phyloP scores from a whole-genome alignment of 2,888 invertebrate species.

The Caenorhabditis doughertyi region DNA sequence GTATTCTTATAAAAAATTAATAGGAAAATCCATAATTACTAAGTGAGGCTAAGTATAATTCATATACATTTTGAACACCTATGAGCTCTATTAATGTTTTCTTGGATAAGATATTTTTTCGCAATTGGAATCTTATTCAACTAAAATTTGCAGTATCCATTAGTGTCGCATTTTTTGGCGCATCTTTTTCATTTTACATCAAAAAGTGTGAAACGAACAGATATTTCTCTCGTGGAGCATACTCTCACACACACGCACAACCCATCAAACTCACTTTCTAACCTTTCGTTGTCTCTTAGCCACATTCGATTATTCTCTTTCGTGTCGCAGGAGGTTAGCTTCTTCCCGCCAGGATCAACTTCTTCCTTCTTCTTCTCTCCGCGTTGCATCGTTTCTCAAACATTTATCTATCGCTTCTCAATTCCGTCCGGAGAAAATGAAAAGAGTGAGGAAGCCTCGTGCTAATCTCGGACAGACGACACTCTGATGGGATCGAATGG shows the following conservation, averaged over 20 bases:
- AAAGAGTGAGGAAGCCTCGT: conserved; percentile 16
- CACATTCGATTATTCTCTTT: conserved; percentile 55
- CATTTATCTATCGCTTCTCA: conserved; percentile 54
- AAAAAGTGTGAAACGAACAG: conserved; percentile 62
- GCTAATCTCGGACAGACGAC: conserved; percentile 56
- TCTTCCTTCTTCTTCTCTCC: conserved; percentile 17
- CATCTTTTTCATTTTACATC: conserved; percentile 31
- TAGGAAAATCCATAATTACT: too few species aligned
- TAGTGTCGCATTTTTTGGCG: conserved; percentile 20
- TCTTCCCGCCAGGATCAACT: conserved; percentile 35
- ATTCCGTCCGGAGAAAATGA: conserved; percentile 54
- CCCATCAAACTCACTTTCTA: conserved; percentile 17
- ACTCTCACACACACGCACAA: conserved; percentile 51
- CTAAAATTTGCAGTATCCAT: background rate
- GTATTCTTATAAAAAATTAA: too few species aligned
- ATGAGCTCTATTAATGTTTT: too few species aligned
- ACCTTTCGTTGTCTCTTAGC: conserved; percentile 40
- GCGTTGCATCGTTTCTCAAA: conserved; percentile 41
- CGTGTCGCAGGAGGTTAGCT: conserved; percentile 44
- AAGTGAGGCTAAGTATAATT: too few species aligned
- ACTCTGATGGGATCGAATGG: conserved; percentile 35
- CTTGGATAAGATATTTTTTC: too few species aligned
- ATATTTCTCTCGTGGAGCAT: conserved; percentile 28
- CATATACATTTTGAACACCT: too few species aligned
- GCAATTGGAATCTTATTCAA: too few species aligned